Conservation (phyloP, 2,113 vertebrate genomes). For the Cheirogaleus medius region DNA sequence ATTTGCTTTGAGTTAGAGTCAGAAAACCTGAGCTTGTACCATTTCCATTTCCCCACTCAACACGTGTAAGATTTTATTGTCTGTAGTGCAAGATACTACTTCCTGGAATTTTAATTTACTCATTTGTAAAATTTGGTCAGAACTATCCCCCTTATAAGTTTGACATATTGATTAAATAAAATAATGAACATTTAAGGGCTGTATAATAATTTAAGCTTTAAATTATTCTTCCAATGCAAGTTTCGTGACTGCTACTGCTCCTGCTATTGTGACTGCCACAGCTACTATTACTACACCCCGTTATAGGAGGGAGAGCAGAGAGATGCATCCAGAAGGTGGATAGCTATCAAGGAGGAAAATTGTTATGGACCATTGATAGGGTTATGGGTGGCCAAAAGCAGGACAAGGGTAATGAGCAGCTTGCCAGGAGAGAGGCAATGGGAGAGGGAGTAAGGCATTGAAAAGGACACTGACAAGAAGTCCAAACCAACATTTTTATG, state of each 20-base stretch:
- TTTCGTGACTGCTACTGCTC: not conserved
- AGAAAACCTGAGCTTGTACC: not conserved
- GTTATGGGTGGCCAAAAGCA: not conserved
- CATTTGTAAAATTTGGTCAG: not conserved
- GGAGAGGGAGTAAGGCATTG: not conserved
- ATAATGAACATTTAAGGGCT: not conserved
- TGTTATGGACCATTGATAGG: not conserved
- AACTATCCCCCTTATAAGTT: not conserved
- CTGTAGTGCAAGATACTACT: not conserved
- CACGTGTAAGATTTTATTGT: not conserved
- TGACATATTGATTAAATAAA: slow-evolving; percentile 8
- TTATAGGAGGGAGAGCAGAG: not conserved
- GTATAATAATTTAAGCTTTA: not conserved
- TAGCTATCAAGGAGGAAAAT: not conserved
- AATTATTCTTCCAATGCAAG: not conserved
- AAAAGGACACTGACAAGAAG: not conserved
- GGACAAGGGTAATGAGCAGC: not conserved
- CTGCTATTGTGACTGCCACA: not conserved
- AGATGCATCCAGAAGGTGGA: not conserved
- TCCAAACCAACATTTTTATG: not conserved
- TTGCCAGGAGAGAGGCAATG: not conserved
- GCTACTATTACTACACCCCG: rapidly evolving
- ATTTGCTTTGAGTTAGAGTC: not conserved
- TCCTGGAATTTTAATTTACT: slow-evolving; percentile 13
- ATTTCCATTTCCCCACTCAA: not conserved